These are phyloP conservation scores for Melanophora roralis DNA, from an alignment of 2,888 invertebrate species.

Conservation along the genomic window DNA sequence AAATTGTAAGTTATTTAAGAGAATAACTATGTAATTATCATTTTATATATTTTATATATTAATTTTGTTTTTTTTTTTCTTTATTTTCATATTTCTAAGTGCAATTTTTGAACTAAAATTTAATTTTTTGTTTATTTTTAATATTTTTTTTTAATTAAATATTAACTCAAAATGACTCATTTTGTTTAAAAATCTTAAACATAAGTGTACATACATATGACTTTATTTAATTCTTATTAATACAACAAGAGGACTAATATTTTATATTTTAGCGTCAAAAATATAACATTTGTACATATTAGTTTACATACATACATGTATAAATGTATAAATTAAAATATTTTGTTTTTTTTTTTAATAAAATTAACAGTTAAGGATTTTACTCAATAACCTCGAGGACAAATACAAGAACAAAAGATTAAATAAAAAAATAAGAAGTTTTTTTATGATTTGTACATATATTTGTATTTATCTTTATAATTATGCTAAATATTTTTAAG, in stretches of 20 bases:
- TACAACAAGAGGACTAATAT: background rate
- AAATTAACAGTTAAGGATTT: slow-evolving; percentile 41
- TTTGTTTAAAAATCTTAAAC: background rate
- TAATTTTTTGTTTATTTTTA: background rate
- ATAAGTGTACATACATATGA: slow-evolving; percentile 5
- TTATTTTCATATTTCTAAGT: slow-evolving; percentile 36
- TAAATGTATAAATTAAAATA: background rate
- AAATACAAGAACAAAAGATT: background rate
- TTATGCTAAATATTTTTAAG: slow-evolving; percentile 48
- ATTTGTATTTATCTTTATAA: slow-evolving; percentile 47
- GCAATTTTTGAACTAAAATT: slow-evolving; percentile 58
- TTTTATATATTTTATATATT: too few species aligned
- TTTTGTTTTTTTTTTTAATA: slow-evolving; percentile 17
- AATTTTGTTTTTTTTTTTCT: background rate
- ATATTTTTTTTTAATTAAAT: background rate
- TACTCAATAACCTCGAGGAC: background rate
- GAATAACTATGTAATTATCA: too few species aligned
- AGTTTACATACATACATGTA: background rate
- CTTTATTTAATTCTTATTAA: slow-evolving; percentile 4
- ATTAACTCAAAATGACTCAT: slow-evolving; percentile 8
- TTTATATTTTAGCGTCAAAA: background rate
- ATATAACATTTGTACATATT: background rate
- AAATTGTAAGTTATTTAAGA: too few species aligned
- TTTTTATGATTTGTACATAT: background rate
- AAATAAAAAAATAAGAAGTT: background rate